A percentile compares a stretch with the other conserved stretches of the same genome.
Conservation (phyloP, 2,888 invertebrate genomes). For the Agriotes lineatus region DNA sequence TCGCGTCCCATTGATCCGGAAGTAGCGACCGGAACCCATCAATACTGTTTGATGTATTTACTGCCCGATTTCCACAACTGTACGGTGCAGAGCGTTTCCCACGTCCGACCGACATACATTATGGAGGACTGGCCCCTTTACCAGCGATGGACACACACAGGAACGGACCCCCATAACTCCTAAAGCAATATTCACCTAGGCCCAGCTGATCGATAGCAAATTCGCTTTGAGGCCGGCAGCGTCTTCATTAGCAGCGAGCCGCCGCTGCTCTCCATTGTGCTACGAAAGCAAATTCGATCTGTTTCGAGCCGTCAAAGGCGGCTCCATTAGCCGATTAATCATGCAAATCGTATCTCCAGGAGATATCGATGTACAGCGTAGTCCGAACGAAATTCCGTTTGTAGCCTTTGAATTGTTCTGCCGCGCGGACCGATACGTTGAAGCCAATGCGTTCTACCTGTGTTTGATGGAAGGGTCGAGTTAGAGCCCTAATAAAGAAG, state of each 20-base stretch:
- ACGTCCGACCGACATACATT: slow-evolving; percentile 40
- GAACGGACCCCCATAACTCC: slow-evolving; percentile 5
- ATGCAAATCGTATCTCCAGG: slow-evolving; percentile 24
- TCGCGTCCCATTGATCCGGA: slow-evolving; percentile 55
- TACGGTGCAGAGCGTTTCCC: slow-evolving; percentile 39
- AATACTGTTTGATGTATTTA: slow-evolving; percentile 63
- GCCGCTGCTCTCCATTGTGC: slow-evolving; percentile 2
- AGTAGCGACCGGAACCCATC: slow-evolving; percentile 62
- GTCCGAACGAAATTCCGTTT: background rate
- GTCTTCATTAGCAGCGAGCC: slow-evolving; percentile 10
- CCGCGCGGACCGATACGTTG: too few relatives aligned
- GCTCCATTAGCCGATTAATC: slow-evolving; percentile 29
- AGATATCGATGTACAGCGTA: background rate
- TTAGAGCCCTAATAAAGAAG: too few relatives aligned
- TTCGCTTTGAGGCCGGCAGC: background rate
- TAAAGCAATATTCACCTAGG: slow-evolving; percentile 6
- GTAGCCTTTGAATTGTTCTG: too few relatives aligned
- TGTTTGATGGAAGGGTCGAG: too few relatives aligned
- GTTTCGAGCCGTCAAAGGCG: background rate
- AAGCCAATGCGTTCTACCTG: too few relatives aligned
- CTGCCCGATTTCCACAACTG: slow-evolving; percentile 55
- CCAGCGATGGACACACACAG: background rate
- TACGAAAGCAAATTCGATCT: slow-evolving; percentile 16
- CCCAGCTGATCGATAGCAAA: background rate
- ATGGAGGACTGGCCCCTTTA: slow-evolving; percentile 14